These are phyloP conservation scores for Corythoichthys haematopterus DNA, from an alignment of 2,113 vertebrate genomes.

Conservation along the genomic window DNA sequence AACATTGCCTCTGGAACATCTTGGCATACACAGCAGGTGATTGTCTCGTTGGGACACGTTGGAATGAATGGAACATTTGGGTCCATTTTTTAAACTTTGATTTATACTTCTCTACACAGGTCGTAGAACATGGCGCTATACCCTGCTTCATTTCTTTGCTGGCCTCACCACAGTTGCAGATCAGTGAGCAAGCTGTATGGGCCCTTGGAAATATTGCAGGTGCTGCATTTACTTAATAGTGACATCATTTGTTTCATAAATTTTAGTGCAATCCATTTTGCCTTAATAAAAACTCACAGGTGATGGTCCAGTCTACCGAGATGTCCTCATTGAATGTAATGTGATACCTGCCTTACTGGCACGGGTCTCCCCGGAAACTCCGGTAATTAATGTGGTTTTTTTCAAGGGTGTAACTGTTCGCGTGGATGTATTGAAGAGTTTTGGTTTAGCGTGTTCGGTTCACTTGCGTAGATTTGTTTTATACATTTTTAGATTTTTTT, in stretches of 20 bases:
- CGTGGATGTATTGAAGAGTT: no score
- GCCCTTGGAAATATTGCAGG: conserved; percentile 92
- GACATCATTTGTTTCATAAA: neutral
- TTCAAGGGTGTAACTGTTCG: neutral
- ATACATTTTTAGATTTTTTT: no score
- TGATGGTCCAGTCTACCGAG: conserved; percentile 81
- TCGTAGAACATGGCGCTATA: conserved; percentile 83
- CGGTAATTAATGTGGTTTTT: conserved; percentile 68
- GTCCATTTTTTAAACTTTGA: neutral
- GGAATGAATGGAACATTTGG: neutral
- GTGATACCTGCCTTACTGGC: conserved; percentile 77
- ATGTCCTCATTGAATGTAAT: conserved; percentile 75
- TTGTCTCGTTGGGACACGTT: neutral
- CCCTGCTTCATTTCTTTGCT: conserved; percentile 78
- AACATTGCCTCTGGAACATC: conserved; percentile 88
- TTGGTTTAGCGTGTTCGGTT: no score
- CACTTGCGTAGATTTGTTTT: no score
- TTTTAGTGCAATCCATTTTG: neutral
- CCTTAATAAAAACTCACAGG: conserved; percentile 59
- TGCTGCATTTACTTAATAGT: conserved; percentile 28
- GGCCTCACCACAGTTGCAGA: conserved; percentile 77
- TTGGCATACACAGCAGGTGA: conserved; percentile 79
- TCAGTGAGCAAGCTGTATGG: conserved; percentile 90
- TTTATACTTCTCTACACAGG: conserved; percentile 40
- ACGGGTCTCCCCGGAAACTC: conserved; percentile 74